Evolutionary conservation across 2,888 invertebrate genomes (phyloP).

Genomic region (Gandaritis pyraliata): DNA sequence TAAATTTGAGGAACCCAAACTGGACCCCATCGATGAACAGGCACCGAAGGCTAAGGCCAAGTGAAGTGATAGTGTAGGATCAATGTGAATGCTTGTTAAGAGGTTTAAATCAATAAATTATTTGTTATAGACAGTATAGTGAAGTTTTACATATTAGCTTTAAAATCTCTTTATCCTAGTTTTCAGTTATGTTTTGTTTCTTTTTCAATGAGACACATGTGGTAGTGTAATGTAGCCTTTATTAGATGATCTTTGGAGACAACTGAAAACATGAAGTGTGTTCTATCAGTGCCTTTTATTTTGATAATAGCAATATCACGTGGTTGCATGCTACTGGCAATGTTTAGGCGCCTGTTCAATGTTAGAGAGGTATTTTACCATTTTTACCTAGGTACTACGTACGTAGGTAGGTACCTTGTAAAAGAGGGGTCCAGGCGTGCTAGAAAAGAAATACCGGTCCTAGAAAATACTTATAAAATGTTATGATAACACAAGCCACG

Average conservation of each 20-base stretch:
- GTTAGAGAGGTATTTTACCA: too few species aligned
- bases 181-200: background rate
- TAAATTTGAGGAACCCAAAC: constrained; percentile 89
- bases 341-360: background rate
- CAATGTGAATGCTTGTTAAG: constrained; percentile 41
- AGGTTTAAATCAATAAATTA: constrained; percentile 39
- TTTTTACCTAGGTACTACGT: too few species aligned
- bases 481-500: too few species aligned
- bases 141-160: constrained; percentile 4
- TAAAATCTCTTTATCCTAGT: background rate
- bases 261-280: too few species aligned
- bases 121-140: constrained; percentile 38
- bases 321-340: background rate
- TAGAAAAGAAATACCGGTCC: too few species aligned
- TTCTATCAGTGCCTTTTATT: constrained; percentile 5
- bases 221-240: too few species aligned
- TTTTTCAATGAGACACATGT: too few species aligned
- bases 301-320: constrained; percentile 12
- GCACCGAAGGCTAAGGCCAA: constrained; percentile 54
- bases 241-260: too few species aligned
- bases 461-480: too few species aligned
- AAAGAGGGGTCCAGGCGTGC: too few species aligned
- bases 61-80: constrained; percentile 53
- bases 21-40: constrained; percentile 86
- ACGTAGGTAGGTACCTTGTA: too few species aligned